Conservation (phyloP, 2,113 vertebrate species). For the Pontoporia blainvillei region DNA sequence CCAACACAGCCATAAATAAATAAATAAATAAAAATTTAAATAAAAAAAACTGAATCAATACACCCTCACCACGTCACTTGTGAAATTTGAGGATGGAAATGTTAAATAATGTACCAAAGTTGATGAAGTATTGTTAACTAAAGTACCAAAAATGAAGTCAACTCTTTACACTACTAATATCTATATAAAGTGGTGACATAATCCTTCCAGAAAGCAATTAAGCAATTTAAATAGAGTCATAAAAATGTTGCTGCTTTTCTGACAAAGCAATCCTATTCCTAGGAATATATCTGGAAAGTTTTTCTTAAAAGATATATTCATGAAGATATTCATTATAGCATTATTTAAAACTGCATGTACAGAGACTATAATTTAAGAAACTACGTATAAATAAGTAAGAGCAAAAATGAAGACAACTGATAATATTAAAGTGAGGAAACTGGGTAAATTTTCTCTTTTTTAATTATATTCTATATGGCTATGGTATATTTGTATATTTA, state of each 20-base stretch:
- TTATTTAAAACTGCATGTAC: not conserved
- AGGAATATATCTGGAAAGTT: not conserved
- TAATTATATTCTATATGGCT: not conserved
- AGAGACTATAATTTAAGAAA: not conserved
- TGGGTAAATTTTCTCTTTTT: not conserved
- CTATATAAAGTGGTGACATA: not conserved
- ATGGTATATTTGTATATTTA: not conserved
- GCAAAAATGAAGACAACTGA: not conserved
- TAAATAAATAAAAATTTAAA: too few relatives aligned
- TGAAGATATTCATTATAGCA: not conserved
- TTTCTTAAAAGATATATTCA: not conserved
- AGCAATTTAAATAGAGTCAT: not conserved
- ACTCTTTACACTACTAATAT: not conserved
- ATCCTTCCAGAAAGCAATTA: not conserved
- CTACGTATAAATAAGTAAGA: not conserved
- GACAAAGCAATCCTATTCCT: not conserved
- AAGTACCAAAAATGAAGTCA: not conserved
- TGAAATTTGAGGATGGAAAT: not conserved
- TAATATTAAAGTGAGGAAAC: not conserved
- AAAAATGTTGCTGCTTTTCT: slow-evolving; percentile 3
- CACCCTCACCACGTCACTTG: not conserved
- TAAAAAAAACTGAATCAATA: not conserved
- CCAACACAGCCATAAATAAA: too few relatives aligned
- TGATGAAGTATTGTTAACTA: not conserved
- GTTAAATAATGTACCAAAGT: not conserved